phyloP scores from a whole-genome alignment of 2,113 vertebrate genomes.

The Cepphus grylle region DNA sequence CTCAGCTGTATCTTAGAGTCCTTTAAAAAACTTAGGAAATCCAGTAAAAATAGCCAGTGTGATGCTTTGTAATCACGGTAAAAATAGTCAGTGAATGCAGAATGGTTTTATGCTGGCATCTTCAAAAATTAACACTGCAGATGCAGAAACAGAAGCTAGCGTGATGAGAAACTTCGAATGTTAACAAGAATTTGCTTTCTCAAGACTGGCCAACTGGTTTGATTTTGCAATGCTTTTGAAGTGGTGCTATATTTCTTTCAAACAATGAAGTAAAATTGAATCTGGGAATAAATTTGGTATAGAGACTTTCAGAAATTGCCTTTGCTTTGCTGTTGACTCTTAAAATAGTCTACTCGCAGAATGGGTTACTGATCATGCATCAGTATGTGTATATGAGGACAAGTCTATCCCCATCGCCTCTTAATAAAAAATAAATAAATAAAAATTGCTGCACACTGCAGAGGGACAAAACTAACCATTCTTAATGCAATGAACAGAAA shows the following conservation, averaged over 20 bases:
- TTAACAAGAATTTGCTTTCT: background rate
- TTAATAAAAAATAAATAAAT: background rate
- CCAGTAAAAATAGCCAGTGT: background rate
- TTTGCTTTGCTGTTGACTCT: background rate
- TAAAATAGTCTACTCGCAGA: background rate
- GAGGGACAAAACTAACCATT: background rate
- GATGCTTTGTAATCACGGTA: background rate
- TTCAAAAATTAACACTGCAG: slow-evolving; percentile 15
- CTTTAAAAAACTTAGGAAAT: background rate
- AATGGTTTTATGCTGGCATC: background rate
- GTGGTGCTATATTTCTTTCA: background rate
- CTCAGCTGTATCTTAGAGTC: background rate
- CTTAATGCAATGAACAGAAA: background rate
- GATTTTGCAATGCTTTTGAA: background rate
- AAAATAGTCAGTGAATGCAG: background rate
- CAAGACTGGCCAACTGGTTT: background rate
- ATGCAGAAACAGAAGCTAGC: background rate
- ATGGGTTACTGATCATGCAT: background rate
- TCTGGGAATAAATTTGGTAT: background rate
- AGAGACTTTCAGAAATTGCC: background rate
- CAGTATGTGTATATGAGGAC: background rate
- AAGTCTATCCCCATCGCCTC: background rate
- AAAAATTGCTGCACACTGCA: background rate
- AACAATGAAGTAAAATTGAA: background rate
- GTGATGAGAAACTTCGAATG: background rate